A percentile compares a stretch with the other conserved stretches of the same genome.
These are phyloP conservation scores for Mythimna vitellina DNA, from an alignment of 2,888 invertebrate genomes.

Conservation along the genomic window DNA sequence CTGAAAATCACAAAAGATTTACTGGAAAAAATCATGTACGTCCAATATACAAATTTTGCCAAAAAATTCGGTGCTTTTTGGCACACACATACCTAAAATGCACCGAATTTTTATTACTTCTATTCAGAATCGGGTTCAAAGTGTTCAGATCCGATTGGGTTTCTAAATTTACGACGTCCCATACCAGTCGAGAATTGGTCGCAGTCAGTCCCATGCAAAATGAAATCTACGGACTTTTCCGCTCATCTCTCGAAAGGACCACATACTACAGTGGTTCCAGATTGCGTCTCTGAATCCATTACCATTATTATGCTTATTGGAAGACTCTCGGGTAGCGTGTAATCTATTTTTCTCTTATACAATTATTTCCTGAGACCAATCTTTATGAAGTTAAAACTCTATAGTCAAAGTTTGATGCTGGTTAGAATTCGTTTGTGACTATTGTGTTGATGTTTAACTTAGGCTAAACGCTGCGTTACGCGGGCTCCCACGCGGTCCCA, in stretches of 20 bases:
- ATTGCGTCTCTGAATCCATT: conserved; percentile 73
- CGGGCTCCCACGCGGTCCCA: too few species aligned
- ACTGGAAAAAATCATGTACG: too few species aligned
- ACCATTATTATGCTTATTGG: conserved; percentile 70
- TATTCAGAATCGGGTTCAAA: conserved; percentile 23
- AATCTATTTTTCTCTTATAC: conserved; percentile 65
- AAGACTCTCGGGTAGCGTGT: conserved; percentile 54
- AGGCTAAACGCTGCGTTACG: too few species aligned
- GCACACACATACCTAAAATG: not conserved
- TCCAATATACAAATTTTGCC: too few species aligned
- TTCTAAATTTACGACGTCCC: conserved; percentile 41
- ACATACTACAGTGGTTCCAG: conserved; percentile 49
- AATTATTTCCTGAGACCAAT: conserved; percentile 49
- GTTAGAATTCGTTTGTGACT: conserved; percentile 14
- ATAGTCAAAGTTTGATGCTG: conserved; percentile 20
- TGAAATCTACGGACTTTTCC: conserved; percentile 40
- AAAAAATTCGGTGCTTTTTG: too few species aligned
- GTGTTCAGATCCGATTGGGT: conserved; percentile 41
- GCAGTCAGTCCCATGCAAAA: conserved; percentile 25
- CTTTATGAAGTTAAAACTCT: conserved; percentile 44
- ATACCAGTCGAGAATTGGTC: conserved; percentile 13
- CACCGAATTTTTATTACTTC: conserved; percentile 11
- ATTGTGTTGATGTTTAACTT: too few species aligned
- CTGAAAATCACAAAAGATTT: too few species aligned
- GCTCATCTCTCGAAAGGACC: conserved; percentile 58